phyloP scores from a whole-genome alignment of 2,888 invertebrate genomes.

The Patella caerulea region DNA sequence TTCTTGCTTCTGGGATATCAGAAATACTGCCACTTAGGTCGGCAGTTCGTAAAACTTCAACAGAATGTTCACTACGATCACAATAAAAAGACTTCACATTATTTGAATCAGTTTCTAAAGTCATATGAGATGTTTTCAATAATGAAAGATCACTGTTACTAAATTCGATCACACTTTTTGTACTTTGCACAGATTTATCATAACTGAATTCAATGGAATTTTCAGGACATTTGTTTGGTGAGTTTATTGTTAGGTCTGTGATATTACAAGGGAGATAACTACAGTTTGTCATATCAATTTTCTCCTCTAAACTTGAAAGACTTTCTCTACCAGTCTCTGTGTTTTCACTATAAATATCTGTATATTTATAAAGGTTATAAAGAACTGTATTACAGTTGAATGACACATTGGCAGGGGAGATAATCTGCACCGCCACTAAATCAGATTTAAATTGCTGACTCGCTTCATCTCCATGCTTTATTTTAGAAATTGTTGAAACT shows the following conservation, averaged over 20 bases:
- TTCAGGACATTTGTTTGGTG: no score
- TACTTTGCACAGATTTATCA: no score
- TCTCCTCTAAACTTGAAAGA: not conserved
- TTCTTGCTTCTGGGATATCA: not conserved
- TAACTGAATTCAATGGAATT: no score
- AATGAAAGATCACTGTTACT: no score
- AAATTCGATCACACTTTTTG: no score
- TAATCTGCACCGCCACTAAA: constrained; percentile 29
- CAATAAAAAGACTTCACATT: not conserved
- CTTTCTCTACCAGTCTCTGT: not conserved
- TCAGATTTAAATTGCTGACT: constrained; percentile 16
- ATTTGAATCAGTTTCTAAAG: not conserved
- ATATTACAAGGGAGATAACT: not conserved
- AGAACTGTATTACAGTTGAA: not conserved
- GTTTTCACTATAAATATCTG: not conserved
- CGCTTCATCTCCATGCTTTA: constrained; percentile 18
- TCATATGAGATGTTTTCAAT: not conserved
- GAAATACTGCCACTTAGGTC: not conserved
- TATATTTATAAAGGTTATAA: not conserved
- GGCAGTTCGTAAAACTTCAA: not conserved
- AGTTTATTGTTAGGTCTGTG: no score
- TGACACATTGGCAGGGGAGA: constrained; percentile 7
- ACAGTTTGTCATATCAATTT: not conserved
- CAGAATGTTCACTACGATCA: not conserved
- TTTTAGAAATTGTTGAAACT: constrained; percentile 8